These are phyloP conservation scores for Oithona nana DNA, from an alignment of 2,888 invertebrate species.

Conservation along the genomic window DNA sequence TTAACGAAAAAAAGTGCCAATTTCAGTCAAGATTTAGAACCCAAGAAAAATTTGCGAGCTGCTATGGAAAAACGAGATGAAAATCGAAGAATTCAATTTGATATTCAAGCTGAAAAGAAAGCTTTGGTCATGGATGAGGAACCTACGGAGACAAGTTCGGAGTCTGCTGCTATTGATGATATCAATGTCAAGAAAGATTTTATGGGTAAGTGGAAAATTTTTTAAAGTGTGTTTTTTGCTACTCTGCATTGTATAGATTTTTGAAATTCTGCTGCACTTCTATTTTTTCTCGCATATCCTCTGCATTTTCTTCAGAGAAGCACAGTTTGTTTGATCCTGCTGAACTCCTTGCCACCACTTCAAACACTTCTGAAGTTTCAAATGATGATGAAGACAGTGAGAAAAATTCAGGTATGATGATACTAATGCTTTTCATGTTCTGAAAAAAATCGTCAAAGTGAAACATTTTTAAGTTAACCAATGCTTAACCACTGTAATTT, in stretches of 20 bases:
- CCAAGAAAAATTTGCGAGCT: background rate
- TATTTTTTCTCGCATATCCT: too few relatives aligned
- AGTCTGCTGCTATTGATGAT: background rate
- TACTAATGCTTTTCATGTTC: too few relatives aligned
- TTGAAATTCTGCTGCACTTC: too few relatives aligned
- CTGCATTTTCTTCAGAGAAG: background rate
- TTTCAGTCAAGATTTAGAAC: too few relatives aligned
- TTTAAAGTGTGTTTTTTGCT: background rate
- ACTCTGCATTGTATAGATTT: background rate
- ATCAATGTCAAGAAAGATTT: background rate
- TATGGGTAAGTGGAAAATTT: constrained; percentile 3
- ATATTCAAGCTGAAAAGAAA: background rate
- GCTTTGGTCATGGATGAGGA: background rate
- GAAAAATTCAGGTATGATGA: too few relatives aligned
- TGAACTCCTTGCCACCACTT: background rate
- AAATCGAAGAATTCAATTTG: background rate
- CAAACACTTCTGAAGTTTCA: background rate
- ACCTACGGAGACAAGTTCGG: background rate
- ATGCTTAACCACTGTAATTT: too few relatives aligned
- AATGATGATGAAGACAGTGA: too few relatives aligned
- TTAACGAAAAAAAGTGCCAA: too few relatives aligned
- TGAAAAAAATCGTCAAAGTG: too few relatives aligned
- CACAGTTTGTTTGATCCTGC: background rate
- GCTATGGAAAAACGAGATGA: background rate
- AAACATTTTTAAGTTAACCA: too few relatives aligned